Conservation (phyloP, 92 coral and sea anemone genomes). For the Siderastrea siderea region DNA sequence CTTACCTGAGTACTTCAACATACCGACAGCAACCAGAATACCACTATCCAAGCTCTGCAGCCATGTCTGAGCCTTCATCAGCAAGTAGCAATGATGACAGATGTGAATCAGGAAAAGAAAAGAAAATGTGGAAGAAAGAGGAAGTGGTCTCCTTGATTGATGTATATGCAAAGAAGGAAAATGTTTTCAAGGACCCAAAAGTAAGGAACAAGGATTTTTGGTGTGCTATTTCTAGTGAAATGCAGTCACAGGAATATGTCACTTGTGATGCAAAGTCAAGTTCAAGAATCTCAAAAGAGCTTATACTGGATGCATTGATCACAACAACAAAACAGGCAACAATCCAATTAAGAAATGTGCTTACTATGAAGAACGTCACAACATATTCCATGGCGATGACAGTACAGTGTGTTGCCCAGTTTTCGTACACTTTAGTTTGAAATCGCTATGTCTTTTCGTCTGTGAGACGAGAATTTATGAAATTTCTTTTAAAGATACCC, state of each 20-base stretch:
- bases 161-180: neutral
- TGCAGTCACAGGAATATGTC: neutral
- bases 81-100: slow-evolving; percentile 33
- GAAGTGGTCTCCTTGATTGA: neutral
- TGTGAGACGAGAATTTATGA: no score
- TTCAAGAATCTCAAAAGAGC: slow-evolving; percentile 38
- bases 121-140: slow-evolving; percentile 4
- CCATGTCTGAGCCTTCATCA: neutral
- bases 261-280: neutral
- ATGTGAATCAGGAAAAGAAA: slow-evolving; percentile 30
- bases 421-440: no score
- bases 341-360: slow-evolving; percentile 38
- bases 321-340: slow-evolving; percentile 19
- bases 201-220: no score
- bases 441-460: no score
- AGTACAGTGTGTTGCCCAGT: no score
- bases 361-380: slow-evolving; percentile 29
- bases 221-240: no score
- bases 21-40: neutral
- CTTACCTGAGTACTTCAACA: slow-evolving; percentile 17
- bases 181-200: no score
- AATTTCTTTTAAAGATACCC: no score
- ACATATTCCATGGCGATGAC: slow-evolving; percentile 17
- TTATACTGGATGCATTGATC: slow-evolving; percentile 43
- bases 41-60: slow-evolving; percentile 15